Evolutionary conservation across 2,888 invertebrate genomes (phyloP), one percentile per base, ranked within the genome.

Genomic region (Idaea aversata): DNA sequence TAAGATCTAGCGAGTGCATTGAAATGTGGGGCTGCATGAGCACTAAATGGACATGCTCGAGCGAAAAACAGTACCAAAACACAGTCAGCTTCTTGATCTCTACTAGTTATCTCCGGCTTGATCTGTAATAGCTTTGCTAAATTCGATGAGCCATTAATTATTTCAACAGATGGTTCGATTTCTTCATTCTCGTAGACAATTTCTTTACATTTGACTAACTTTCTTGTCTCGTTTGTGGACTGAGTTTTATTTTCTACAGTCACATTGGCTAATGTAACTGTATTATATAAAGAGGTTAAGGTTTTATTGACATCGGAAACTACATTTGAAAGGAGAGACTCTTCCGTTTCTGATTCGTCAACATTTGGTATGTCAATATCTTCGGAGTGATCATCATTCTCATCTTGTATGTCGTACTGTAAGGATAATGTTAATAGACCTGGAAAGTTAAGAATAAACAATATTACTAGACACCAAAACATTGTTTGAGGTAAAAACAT

Each of bases 1-100:
- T 97, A 99, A 4, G 96, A 95, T 78, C 97, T 93, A 0, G 98
- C 97, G 35, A 99, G 85, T 0, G 98, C 97, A 93, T 99, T 99
- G 79, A 96, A 98, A 82, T 97, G 95, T 5, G 97, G 97, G 0
- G 98, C 98, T 6, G 98, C 97, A 82, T 96, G 95, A 16, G 97
- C 97, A 78, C 98, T 98, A 79, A 98, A 98, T 2, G 97, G 96
- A 80, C 99, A 99, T 82, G 96, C 96, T 71, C 95, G 95, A 0
- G 98, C 97, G 86, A 97, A 99, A 88, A 99, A 99, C 75, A 99
- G 91, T 4, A 98, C 95, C 25, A 98, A 86, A 0, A 97, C 94
- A 87, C 98, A 98, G 59, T 93, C 88, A 34, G 95, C 94, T 75
- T 94, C 95, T 34, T 93, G 93, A 57, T 95, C 94, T 70, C 96